Conservation (phyloP, 2,797 vertebrate species). For the Anguilla obscura region DNA sequence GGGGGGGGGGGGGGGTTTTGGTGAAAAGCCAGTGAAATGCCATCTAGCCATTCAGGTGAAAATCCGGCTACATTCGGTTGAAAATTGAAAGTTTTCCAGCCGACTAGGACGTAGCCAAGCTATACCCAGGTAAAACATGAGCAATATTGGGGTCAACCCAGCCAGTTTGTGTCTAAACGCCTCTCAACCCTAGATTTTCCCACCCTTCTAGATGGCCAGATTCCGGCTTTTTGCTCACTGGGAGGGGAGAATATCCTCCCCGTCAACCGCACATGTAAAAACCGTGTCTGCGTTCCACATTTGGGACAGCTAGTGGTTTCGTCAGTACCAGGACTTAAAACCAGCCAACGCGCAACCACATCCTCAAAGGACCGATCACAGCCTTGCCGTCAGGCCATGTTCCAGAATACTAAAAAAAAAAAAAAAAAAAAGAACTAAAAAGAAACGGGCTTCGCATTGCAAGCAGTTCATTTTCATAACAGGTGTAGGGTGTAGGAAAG, state of each 20-base stretch:
- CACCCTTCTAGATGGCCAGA: no score
- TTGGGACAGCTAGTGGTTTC: no score
- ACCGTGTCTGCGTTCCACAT: background rate
- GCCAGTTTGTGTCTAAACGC: no score
- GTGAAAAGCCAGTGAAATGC: no score
- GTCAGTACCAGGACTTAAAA: background rate
- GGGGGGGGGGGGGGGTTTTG: no score
- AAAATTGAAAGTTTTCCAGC: background rate
- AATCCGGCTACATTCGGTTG: no score
- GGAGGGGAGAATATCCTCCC: background rate
- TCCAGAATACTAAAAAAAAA: background rate
- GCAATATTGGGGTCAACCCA: no score
- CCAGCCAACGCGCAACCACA: background rate
- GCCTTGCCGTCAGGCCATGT: background rate
- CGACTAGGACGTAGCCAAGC: background rate
- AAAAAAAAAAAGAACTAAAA: background rate
- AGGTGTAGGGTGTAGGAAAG: background rate
- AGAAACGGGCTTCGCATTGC: background rate
- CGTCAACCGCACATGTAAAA: background rate
- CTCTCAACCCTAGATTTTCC: no score
- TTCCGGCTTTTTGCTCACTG: no score
- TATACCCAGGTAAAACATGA: no score
- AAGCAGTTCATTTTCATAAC: background rate
- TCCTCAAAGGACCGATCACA: background rate
- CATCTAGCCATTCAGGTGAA: no score